phyloP scores from a whole-genome alignment of 1,140 invertebrate genomes.

The Archivesica marissinica region DNA sequence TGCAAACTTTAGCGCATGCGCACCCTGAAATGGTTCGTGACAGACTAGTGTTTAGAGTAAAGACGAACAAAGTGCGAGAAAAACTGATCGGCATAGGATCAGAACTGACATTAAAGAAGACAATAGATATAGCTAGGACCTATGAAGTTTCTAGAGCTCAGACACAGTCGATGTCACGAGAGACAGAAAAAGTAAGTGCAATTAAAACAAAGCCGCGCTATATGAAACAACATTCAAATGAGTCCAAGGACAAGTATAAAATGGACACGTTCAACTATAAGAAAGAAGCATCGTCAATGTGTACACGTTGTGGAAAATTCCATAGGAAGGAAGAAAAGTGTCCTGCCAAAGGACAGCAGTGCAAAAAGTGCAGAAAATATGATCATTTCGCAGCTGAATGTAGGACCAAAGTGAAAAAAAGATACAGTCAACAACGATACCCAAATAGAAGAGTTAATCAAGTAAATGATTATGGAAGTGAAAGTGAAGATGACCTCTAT shows the following conservation, averaged over 20 bases:
- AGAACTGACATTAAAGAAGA: constrained; percentile 55
- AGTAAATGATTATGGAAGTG: background rate
- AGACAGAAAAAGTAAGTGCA: background rate
- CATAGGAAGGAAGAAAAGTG: constrained; percentile 1
- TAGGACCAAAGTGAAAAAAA: background rate
- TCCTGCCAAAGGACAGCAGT: constrained; percentile 52
- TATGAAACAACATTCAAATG: background rate
- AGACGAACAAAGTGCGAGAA: constrained; percentile 56
- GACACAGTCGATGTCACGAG: constrained; percentile 20
- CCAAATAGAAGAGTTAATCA: background rate
- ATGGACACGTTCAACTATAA: background rate
- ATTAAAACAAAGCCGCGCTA: constrained; percentile 24
- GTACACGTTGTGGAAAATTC: constrained; percentile 28
- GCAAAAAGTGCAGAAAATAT: constrained; percentile 51
- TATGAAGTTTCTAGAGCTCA: constrained; percentile 54
- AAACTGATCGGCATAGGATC: constrained; percentile 56
- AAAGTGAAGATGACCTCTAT: constrained; percentile 19
- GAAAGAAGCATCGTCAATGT: background rate
- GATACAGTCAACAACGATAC: background rate
- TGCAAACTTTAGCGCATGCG: too few relatives aligned
- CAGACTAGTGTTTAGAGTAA: constrained; percentile 55
- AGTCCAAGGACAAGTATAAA: background rate
- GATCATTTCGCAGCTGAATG: constrained; percentile 49
- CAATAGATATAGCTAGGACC: constrained; percentile 36
- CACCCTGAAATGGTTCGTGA: constrained; percentile 63